A percentile compares a stretch with the other conserved stretches of the same genome.
Evolutionary conservation across 1,140 invertebrate species (phyloP).

Genomic region (Brachionus angularis): DNA sequence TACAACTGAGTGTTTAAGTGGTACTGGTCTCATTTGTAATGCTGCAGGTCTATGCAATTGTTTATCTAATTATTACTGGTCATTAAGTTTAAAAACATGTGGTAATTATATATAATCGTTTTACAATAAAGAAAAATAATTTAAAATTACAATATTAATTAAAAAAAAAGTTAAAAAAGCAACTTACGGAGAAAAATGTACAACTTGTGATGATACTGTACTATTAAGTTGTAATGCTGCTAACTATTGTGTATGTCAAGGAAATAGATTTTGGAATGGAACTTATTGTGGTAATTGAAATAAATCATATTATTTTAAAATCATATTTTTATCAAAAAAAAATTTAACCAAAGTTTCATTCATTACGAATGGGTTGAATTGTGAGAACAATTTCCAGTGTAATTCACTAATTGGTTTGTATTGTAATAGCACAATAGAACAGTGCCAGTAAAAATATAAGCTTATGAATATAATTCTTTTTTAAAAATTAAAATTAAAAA

Average conservation of each 20-base stretch:
- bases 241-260: constrained; percentile 7
- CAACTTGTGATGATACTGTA: constrained; percentile 19
- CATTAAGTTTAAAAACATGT: background rate
- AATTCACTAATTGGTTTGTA: too few relatives aligned
- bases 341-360: too few relatives aligned
- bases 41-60: background rate
- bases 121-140: background rate
- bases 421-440: too few relatives aligned
- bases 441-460: too few relatives aligned
- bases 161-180: constrained; percentile 5
- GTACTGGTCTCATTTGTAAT: background rate
- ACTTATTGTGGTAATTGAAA: constrained; percentile 30
- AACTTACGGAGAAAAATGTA: background rate
- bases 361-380: too few relatives aligned
- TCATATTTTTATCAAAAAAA: too few relatives aligned
- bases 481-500: too few relatives aligned
- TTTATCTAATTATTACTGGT: background rate
- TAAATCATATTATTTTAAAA: too few relatives aligned
- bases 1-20: background rate
- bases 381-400: too few relatives aligned
- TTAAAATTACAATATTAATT: background rate
- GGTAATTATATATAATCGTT: background rate
- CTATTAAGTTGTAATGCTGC: background rate
- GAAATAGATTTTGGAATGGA: constrained; percentile 28
- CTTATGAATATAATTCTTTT: too few relatives aligned